Evolutionary conservation across 2,888 invertebrate species (phyloP), one percentile per base, ranked within the genome.

Genomic region (Eupelmus urozonus): DNA sequence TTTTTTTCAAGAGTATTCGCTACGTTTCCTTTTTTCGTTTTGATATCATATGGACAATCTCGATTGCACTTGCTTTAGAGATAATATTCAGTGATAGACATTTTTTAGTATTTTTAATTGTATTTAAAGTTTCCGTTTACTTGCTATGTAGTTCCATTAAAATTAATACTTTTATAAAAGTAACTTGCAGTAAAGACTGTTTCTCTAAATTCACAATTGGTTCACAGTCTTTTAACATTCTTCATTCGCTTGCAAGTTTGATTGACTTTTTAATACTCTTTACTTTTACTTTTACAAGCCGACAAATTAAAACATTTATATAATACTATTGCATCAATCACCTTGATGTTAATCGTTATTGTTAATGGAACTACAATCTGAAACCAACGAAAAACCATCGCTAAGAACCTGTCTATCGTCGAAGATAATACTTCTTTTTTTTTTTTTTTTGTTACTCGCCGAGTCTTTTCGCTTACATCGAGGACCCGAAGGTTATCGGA

Each of bases 401-500:
- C 42, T 51, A 62, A 72, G 53, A 69, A 63, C 25, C 69, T 34
- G 42, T 40, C 73, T 20, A 69, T 7, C 40, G 25, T 5, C 51
- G 25, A 27, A 34, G 11, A 45, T 57, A 53, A 71, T 72, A 77
- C 53, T 23, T 53, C 20, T 18, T 34, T 23, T 42, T 42, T 73
- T 27, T 45, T 59, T 23, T 40, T 53, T 60, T 25, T 25, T 20
- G 7, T 7, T 3, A n/a, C 18, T 62, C 42, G 20, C 42, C 20
- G 34, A 45, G 49, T 45, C 29, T 27, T 7, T 63, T 73, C 55
- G 51, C 42, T 62, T 29, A 25, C 25, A 20, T 63, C 40, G 62
- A 74, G 20, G 66, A 78, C 76, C 76, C 60, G 72, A 74, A 76
- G 76, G 66, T 79, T 76, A 70, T 70, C 62, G 73, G 79, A 78